Evolutionary conservation across 2,113 vertebrate species (phyloP).

Genomic region (Forbesichthys agassizii): DNA sequence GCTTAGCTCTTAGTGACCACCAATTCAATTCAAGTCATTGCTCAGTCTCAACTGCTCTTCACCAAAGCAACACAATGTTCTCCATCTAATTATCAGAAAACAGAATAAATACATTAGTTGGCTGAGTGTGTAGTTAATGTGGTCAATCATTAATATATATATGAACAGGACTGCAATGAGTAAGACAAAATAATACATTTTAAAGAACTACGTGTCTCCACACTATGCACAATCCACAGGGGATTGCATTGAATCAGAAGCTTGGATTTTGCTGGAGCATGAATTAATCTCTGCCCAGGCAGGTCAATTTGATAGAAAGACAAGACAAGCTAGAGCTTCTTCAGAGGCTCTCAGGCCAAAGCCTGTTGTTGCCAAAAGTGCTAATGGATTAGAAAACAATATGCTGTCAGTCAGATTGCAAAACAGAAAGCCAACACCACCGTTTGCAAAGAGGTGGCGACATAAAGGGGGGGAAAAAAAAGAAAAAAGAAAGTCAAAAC

Average conservation of each 20-base stretch:
- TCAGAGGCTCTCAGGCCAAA: constrained; percentile 11
- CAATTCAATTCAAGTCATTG: not conserved
- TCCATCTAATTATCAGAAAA: not conserved
- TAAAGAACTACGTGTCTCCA: constrained; percentile 18
- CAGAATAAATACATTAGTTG: not conserved
- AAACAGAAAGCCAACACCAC: not conserved
- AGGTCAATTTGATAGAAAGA: constrained; percentile 44
- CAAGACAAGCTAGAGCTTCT: constrained; percentile 42
- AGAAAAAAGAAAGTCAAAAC: not conserved
- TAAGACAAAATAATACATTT: constrained; percentile 17
- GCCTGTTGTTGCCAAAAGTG: constrained; percentile 18
- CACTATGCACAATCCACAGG: not conserved
- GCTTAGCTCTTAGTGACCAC: not conserved
- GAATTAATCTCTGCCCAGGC: constrained; percentile 58
- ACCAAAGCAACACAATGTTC: not conserved
- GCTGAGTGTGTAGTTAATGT: not conserved
- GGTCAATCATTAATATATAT: too few relatives aligned
- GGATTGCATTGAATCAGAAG: constrained; percentile 51
- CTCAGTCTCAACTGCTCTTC: too few relatives aligned
- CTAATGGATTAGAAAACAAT: constrained; percentile 20
- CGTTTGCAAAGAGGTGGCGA: not conserved
- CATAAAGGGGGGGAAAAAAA: not conserved
- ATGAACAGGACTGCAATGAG: too few relatives aligned
- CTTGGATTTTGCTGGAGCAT: constrained; percentile 56
- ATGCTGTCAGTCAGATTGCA: constrained; percentile 6